Evolutionary conservation across 1,140 invertebrate species (phyloP).

Genomic region (Caenorhabditis inopinata): DNA sequence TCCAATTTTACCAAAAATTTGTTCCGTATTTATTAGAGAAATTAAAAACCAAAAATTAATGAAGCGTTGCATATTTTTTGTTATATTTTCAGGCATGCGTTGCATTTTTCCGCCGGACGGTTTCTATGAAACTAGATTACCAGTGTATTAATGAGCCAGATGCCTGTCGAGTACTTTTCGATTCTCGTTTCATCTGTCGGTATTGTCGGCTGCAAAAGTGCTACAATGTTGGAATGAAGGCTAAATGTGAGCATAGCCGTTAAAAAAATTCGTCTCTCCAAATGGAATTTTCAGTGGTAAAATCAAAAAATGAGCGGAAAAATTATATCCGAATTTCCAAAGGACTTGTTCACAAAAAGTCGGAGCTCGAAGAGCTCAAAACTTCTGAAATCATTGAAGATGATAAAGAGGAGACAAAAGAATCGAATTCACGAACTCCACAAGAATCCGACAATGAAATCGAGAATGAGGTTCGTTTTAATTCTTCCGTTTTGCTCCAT

Average conservation of each 20-base stretch:
- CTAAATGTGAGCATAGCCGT: background rate
- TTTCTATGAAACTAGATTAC: slow-evolving; percentile 13
- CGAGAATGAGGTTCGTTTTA: background rate
- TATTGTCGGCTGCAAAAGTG: slow-evolving; percentile 34
- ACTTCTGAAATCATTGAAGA: background rate
- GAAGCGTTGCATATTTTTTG: no score
- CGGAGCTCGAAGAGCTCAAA: background rate
- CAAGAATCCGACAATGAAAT: background rate
- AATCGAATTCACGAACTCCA: background rate
- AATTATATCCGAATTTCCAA: background rate
- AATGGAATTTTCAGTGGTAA: background rate
- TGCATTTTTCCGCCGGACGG: background rate
- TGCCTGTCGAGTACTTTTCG: background rate
- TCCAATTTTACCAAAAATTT: background rate
- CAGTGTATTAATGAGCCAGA: background rate
- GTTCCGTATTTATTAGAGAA: background rate
- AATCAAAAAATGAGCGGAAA: slow-evolving; percentile 6
- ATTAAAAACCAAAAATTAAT: background rate
- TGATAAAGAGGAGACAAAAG: no score
- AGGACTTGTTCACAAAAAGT: background rate
- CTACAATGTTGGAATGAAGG: slow-evolving; percentile 22
- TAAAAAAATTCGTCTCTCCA: no score
- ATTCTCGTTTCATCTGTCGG: slow-evolving; percentile 1
- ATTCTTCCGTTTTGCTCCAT: no score
- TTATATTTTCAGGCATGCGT: slow-evolving; percentile 10